phyloP scores from a whole-genome alignment of 2,888 invertebrate genomes.

The Caradrina clavipalpis region DNA sequence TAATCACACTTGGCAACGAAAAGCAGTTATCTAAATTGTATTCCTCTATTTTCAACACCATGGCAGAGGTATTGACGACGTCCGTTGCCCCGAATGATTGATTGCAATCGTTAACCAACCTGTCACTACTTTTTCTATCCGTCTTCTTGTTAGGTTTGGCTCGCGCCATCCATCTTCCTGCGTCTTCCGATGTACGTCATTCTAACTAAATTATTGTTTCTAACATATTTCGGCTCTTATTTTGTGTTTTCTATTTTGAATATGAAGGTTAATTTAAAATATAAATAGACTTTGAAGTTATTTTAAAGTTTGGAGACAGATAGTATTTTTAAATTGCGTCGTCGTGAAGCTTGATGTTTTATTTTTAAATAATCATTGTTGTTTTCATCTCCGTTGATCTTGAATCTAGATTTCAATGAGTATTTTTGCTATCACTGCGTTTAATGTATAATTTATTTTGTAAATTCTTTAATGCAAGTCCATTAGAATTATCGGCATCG shows the following conservation, averaged over 20 bases:
- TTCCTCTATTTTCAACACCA: conserved; percentile 54
- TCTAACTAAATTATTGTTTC: conserved; percentile 57
- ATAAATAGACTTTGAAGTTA: conserved; percentile 50
- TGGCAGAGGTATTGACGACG: conserved; percentile 53
- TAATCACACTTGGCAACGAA: conserved; percentile 53
- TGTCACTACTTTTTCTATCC: conserved; percentile 60
- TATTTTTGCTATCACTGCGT: conserved; percentile 6
- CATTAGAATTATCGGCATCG: conserved; percentile 27
- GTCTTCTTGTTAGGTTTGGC: conserved; percentile 51
- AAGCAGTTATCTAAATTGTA: conserved; percentile 40
- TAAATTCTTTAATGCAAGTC: conserved; percentile 13
- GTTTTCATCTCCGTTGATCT: conserved; percentile 6
- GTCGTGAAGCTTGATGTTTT: conserved; percentile 20
- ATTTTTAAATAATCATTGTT: conserved; percentile 32
- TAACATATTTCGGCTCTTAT: conserved; percentile 30
- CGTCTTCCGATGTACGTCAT: conserved; percentile 56
- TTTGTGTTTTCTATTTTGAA: conserved; percentile 51
- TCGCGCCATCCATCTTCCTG: conserved; percentile 58
- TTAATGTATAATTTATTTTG: conserved; percentile 17
- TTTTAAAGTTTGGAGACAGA: conserved; percentile 50
- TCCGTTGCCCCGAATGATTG: conserved; percentile 53
- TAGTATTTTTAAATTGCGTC: conserved; percentile 37
- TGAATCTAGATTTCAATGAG: conserved; percentile 7
- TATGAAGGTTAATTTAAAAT: conserved; percentile 56
- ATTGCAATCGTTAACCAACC: conserved; percentile 58